Percentiles rank a stretch among this genome's conserved stretches.
Evolutionary conservation across 2,113 vertebrate genomes (phyloP).

Genomic region (Neogobius melanostomus): DNA sequence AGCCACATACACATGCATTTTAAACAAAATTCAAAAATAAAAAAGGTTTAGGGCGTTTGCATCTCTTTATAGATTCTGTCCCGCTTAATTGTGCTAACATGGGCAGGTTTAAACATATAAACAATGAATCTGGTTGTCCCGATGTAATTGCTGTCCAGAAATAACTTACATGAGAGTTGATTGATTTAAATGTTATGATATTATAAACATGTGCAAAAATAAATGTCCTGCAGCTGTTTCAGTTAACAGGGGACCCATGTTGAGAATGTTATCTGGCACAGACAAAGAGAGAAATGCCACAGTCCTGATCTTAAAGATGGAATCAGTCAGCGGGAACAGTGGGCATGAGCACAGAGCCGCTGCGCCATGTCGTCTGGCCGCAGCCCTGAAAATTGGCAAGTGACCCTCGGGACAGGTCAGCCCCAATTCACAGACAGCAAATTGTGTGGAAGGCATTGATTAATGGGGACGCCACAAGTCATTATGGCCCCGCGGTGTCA

Average conservation of each 20-base stretch:
- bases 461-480: slow-evolving; percentile 79
- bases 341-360: slow-evolving; percentile 64
- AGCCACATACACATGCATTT: too few relatives aligned
- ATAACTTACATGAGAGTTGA: too few relatives aligned
- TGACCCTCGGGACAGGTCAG: slow-evolving; percentile 77
- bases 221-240: not conserved
- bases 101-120: too few relatives aligned
- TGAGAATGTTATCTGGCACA: slow-evolving; percentile 34
- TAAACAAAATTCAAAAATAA: too few relatives aligned
- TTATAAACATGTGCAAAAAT: not conserved
- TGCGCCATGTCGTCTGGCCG: slow-evolving; percentile 59
- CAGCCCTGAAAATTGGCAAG: slow-evolving; percentile 76
- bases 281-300: slow-evolving; percentile 39
- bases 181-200: too few relatives aligned
- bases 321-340: slow-evolving; percentile 72
- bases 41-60: too few relatives aligned
- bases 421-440: slow-evolving; percentile 79
- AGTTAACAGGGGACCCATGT: slow-evolving; percentile 20
- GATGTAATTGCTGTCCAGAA: too few relatives aligned
- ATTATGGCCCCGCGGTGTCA: slow-evolving; percentile 73
- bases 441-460: slow-evolving; percentile 83
- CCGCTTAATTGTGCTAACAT: too few relatives aligned
- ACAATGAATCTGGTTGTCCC: too few relatives aligned
- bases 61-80: too few relatives aligned
- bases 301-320: slow-evolving; percentile 59